Evolutionary conservation across 1,140 invertebrate genomes (phyloP).

Genomic region (Hetaerina americana): DNA sequence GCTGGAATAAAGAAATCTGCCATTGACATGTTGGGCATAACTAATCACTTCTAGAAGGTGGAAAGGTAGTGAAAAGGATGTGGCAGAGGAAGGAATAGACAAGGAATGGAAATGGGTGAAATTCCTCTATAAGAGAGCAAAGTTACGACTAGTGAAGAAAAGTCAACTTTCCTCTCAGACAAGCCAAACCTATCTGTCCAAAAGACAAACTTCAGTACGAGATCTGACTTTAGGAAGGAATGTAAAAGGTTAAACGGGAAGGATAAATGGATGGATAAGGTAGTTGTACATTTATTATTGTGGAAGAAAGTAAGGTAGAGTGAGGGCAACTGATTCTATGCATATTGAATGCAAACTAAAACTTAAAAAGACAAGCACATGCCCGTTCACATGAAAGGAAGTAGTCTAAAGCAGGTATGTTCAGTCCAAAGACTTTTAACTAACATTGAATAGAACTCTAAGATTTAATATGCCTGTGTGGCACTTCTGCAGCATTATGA

Average conservation of each 20-base stretch:
- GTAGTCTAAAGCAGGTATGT: background rate
- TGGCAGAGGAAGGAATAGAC: background rate
- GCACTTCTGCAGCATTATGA: background rate
- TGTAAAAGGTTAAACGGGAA: background rate
- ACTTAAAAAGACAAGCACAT: background rate
- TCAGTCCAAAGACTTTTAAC: background rate
- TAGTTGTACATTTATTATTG: background rate
- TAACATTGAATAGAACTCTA: background rate
- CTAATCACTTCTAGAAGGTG: background rate
- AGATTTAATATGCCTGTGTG: background rate
- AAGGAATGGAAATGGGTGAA: background rate
- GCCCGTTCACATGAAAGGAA: background rate
- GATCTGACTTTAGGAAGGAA: background rate
- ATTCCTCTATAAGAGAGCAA: background rate
- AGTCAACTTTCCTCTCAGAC: background rate
- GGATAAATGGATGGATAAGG: background rate
- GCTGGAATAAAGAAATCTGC: conserved; percentile 38
- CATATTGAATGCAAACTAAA: background rate
- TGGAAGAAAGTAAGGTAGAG: background rate
- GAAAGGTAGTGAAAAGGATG: background rate
- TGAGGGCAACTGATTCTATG: background rate
- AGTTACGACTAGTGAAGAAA: background rate
- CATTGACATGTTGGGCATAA: conserved; percentile 16
- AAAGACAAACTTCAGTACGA: background rate
- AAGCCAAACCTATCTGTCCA: background rate